Evolutionary conservation across 2,797 vertebrate genomes (phyloP).

Genomic region (Onychomys leucogaster): DNA sequence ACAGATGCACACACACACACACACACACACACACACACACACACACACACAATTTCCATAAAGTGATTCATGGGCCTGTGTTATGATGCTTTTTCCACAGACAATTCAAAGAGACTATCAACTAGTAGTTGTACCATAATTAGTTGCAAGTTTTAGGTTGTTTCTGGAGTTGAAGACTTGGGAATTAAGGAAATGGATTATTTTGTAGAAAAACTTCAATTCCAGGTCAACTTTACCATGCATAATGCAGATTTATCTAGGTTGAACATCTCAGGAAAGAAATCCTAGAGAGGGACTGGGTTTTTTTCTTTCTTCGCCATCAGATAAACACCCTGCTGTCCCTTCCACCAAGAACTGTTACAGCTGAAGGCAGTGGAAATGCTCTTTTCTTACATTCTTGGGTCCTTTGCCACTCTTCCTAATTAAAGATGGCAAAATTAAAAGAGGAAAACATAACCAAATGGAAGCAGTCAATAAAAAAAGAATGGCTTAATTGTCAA

Average conservation of each 20-base stretch:
- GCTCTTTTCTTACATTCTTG: not conserved
- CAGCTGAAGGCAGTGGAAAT: not conserved
- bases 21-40: too few relatives aligned
- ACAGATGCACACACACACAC: not conserved
- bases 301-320: rapidly evolving
- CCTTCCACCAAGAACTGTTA: not conserved
- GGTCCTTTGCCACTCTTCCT: not conserved
- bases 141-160: constrained; percentile 25
- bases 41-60: not conserved
- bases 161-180: constrained; percentile 56
- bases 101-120: not conserved
- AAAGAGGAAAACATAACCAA: constrained; percentile 50
- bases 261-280: constrained; percentile 1
- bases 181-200: constrained; percentile 42
- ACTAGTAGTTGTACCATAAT: not conserved
- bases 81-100: not conserved
- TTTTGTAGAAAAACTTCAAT: constrained; percentile 48
- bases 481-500: constrained; percentile 21
- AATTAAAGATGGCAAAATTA: constrained; percentile 19
- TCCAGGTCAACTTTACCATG: not conserved
- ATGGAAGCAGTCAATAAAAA: not conserved
- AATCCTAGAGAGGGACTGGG: not conserved
- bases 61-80: not conserved
- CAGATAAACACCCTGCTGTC: not conserved
- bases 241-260: constrained; percentile 3